Percentiles rank a stretch among this genome's conserved stretches.
Evolutionary conservation across 2,797 vertebrate species (phyloP).

Genomic region (Balearica regulorum): DNA sequence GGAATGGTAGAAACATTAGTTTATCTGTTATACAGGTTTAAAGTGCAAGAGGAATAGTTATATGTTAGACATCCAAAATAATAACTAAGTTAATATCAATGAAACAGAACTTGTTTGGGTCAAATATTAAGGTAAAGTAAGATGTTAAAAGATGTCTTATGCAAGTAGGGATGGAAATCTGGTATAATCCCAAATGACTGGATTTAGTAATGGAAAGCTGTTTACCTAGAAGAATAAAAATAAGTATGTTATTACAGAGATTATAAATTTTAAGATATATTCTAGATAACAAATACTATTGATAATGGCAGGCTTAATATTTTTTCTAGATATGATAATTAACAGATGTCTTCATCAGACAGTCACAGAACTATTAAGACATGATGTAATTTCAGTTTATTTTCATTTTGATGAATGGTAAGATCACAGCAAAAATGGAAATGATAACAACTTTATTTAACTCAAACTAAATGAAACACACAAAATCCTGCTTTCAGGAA

Average conservation of each 20-base stretch:
- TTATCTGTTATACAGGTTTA: fast-evolving
- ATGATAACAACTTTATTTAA: not conserved
- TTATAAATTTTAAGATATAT: not conserved
- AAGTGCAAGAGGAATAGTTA: not conserved
- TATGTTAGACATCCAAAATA: not conserved
- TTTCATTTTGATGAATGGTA: not conserved
- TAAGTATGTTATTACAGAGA: not conserved
- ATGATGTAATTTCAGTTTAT: not conserved
- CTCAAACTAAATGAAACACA: not conserved
- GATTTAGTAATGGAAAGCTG: not conserved
- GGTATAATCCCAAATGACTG: not conserved
- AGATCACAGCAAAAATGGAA: not conserved
- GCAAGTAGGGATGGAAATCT: not conserved
- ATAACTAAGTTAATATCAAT: not conserved
- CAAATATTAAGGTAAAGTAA: not conserved
- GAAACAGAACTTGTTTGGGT: not conserved
- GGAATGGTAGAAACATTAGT: not conserved
- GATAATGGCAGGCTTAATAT: not conserved
- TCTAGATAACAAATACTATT: not conserved
- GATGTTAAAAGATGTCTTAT: not conserved
- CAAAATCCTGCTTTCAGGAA: not conserved
- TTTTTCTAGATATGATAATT: not conserved
- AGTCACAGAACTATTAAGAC: not conserved
- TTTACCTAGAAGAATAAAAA: not conserved
- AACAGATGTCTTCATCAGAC: not conserved